These are phyloP conservation scores for Pocillopora verrucosa DNA, from an alignment of 64 coral and sea anemone genomes.

Conservation along the genomic window DNA sequence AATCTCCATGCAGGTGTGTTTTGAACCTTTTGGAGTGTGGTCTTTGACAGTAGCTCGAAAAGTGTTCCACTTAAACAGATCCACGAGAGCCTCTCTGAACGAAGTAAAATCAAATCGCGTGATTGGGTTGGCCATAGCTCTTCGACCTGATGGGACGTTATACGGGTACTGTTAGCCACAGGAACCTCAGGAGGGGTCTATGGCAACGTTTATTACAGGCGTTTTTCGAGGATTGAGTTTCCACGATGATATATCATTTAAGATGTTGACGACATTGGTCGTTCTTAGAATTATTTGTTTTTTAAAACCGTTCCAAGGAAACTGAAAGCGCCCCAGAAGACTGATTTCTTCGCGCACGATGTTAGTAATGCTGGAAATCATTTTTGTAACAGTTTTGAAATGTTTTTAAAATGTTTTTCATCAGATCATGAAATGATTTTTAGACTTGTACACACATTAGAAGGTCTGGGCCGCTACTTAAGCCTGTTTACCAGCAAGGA, in stretches of 20 bases:
- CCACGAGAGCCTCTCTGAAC: constrained; percentile 79
- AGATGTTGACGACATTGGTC: not conserved
- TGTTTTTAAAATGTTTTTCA: too few relatives aligned
- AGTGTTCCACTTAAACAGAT: constrained; percentile 83
- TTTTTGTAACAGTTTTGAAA: too few relatives aligned
- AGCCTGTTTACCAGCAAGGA: too few relatives aligned
- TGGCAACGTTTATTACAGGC: constrained; percentile 57
- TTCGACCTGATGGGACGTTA: constrained; percentile 43
- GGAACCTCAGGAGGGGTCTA: constrained; percentile 62
- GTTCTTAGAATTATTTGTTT: too few relatives aligned
- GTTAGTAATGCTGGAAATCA: too few relatives aligned
- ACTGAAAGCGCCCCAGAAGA: not conserved
- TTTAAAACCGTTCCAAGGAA: too few relatives aligned
- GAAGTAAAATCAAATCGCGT: constrained; percentile 44
- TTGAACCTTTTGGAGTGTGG: constrained; percentile 85
- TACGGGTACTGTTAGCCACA: constrained; percentile 56
- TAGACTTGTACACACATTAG: too few relatives aligned
- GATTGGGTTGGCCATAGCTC: constrained; percentile 50
- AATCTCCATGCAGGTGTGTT: constrained; percentile 59
- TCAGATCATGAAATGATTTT: too few relatives aligned
- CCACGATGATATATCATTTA: constrained; percentile 48
- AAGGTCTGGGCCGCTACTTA: too few relatives aligned
- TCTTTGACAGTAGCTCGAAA: constrained; percentile 63
- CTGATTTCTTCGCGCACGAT: too few relatives aligned
- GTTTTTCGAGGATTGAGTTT: constrained; percentile 69